Conservation (phyloP, 2,797 vertebrate genomes). For the Sebastes elongatus region DNA sequence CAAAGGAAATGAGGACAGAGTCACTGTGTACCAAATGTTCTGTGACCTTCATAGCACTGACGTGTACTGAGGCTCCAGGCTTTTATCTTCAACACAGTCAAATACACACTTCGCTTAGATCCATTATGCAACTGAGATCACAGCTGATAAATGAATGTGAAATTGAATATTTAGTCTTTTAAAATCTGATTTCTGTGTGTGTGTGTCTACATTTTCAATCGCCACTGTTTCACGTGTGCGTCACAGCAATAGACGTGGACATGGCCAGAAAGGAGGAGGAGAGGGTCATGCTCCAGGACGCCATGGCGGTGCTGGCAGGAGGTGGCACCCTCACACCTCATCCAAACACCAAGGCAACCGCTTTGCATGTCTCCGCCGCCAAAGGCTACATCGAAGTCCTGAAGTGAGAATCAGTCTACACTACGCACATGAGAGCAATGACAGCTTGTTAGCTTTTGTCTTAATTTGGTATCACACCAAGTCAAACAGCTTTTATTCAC, state of each 20-base stretch:
- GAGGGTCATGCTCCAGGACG: constrained; percentile 86
- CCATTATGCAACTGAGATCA: background rate
- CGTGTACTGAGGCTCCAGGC: background rate
- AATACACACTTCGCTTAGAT: background rate
- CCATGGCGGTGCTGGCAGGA: constrained; percentile 76
- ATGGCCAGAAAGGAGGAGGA: constrained; percentile 85
- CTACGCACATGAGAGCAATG: background rate
- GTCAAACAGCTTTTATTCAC: constrained; percentile 18
- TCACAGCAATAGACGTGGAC: constrained; percentile 86
- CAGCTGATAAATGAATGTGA: background rate
- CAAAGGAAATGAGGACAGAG: constrained; percentile 14
- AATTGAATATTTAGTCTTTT: background rate
- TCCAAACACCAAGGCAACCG: constrained; percentile 86
- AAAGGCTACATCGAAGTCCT: constrained; percentile 90
- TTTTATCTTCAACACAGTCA: background rate
- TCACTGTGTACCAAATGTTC: constrained; percentile 1
- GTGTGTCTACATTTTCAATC: background rate
- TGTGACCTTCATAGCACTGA: constrained; percentile 16
- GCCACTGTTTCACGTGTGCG: background rate
- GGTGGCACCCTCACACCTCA: constrained; percentile 80
- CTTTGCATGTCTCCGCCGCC: constrained; percentile 86
- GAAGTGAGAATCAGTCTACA: constrained; percentile 77
- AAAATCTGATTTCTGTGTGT: background rate
- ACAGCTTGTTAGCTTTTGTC: constrained; percentile 19
- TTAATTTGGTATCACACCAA: constrained; percentile 5